Evolutionary conservation across 2,888 invertebrate species (phyloP).

Genomic region (Phyllotreta cruciferae): DNA sequence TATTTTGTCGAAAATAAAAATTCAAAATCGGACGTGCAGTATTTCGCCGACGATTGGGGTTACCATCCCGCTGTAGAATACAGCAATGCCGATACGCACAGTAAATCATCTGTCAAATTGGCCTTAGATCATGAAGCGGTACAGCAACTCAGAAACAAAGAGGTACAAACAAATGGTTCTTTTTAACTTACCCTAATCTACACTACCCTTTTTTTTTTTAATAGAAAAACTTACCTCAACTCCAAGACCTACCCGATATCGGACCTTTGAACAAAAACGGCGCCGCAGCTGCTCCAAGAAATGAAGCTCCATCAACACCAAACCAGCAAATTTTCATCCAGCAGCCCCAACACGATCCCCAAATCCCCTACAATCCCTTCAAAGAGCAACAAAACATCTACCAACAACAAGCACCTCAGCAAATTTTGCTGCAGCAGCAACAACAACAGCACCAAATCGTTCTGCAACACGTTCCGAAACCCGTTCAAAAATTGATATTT

Average conservation of each 20-base stretch:
- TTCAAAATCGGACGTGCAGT: constrained; percentile 65
- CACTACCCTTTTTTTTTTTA: constrained; percentile 15
- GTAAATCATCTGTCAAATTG: constrained; percentile 62
- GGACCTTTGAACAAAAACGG: constrained; percentile 30
- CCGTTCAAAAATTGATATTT: constrained; percentile 22
- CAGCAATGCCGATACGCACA: constrained; percentile 62
- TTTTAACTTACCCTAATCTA: no score
- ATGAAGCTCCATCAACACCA: neutral
- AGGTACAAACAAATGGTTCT: constrained; percentile 40
- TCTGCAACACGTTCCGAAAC: constrained; percentile 18
- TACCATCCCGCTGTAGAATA: constrained; percentile 70
- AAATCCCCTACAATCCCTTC: constrained; percentile 10
- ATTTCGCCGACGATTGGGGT: constrained; percentile 69
- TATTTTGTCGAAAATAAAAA: constrained; percentile 55
- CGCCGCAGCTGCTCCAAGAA: neutral
- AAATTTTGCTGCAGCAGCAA: constrained; percentile 9
- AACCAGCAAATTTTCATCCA: constrained; percentile 7
- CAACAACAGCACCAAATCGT: constrained; percentile 26
- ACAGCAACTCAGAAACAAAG: constrained; percentile 57
- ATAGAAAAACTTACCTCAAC: constrained; percentile 39
- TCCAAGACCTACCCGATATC: constrained; percentile 37
- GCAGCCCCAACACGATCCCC: constrained; percentile 5
- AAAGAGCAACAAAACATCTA: constrained; percentile 8
- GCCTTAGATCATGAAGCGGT: constrained; percentile 67
- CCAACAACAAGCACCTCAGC: constrained; percentile 11